A percentile compares a stretch with the other conserved stretches of the same genome.
phyloP scores from a whole-genome alignment of 1,140 invertebrate genomes.

The Lepidurus couesii region DNA sequence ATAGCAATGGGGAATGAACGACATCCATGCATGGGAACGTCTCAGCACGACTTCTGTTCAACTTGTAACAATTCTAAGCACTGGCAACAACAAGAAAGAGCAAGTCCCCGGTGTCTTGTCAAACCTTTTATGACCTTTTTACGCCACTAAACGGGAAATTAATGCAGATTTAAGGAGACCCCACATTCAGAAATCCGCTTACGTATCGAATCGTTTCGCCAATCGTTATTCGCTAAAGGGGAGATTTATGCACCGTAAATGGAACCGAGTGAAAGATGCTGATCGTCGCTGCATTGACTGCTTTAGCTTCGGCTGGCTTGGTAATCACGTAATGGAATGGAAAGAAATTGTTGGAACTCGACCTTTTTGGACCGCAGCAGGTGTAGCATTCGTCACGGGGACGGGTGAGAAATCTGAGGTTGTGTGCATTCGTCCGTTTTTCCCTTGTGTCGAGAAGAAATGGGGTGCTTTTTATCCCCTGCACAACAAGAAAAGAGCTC shows the following conservation, averaged over 20 bases:
- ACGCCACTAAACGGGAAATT: neutral
- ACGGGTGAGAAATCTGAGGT: neutral
- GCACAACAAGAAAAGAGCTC: neutral
- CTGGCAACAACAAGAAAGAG: neutral
- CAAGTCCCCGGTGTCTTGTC: slow-evolving; percentile 13
- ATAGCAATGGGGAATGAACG: neutral
- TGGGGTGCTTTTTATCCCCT: neutral
- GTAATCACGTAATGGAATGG: slow-evolving; percentile 10
- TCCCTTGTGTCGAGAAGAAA: neutral
- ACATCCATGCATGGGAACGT: neutral
- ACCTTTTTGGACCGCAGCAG: neutral
- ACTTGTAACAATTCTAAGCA: slow-evolving; percentile 3
- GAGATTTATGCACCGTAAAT: neutral
- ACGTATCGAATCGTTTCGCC: neutral
- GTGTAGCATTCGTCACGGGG: slow-evolving; percentile 17
- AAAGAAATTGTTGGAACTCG: slow-evolving; percentile 19
- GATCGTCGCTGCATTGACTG: neutral
- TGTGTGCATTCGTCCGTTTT: neutral
- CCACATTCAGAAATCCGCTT: slow-evolving; percentile 2
- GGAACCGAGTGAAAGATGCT: neutral
- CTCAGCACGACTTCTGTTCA: slow-evolving; percentile 18
- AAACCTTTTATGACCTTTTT: neutral
- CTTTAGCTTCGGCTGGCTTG: neutral
- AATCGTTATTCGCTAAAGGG: neutral
- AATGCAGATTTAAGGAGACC: neutral